Evolutionary conservation across 2,113 vertebrate genomes (phyloP).

Genomic region (Petrocephalus microphthalmus): DNA sequence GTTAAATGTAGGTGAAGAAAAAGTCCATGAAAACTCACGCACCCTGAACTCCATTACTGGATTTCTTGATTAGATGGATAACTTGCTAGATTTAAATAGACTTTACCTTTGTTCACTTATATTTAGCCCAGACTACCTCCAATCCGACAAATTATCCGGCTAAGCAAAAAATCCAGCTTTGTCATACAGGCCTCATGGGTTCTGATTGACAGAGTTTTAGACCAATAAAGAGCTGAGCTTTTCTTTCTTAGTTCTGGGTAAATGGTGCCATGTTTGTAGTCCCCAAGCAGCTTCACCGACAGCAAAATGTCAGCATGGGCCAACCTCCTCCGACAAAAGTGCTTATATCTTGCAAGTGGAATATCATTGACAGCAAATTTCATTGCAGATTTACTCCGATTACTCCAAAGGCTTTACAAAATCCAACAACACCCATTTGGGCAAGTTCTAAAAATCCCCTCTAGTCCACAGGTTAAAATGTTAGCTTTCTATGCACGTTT

Average conservation of each 20-base stretch:
- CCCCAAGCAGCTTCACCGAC: neutral
- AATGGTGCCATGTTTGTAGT: neutral
- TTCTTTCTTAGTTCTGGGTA: too few species aligned
- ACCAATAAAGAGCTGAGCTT: neutral
- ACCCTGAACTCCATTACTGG: neutral
- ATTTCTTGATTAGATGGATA: neutral
- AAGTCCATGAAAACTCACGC: neutral
- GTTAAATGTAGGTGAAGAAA: neutral
- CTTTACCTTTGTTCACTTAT: too few species aligned
- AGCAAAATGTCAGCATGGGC: neutral
- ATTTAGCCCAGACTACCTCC: too few species aligned
- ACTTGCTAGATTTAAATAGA: neutral
- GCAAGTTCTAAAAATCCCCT: neutral
- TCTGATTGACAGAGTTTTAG: neutral
- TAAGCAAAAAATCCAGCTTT: too few species aligned
- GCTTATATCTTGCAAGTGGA: neutral
- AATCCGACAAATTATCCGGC: too few species aligned
- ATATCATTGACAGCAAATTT: neutral
- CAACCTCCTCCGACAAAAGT: neutral
- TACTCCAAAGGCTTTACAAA: neutral
- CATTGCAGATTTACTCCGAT: neutral
- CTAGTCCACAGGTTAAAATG: neutral
- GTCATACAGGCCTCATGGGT: neutral
- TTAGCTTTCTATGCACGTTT: neutral
- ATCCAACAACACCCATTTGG: neutral